Evolutionary conservation across 2,113 vertebrate species (phyloP), one percentile per base, ranked within the genome.

Genomic region (Oncorhynchus keta): DNA sequence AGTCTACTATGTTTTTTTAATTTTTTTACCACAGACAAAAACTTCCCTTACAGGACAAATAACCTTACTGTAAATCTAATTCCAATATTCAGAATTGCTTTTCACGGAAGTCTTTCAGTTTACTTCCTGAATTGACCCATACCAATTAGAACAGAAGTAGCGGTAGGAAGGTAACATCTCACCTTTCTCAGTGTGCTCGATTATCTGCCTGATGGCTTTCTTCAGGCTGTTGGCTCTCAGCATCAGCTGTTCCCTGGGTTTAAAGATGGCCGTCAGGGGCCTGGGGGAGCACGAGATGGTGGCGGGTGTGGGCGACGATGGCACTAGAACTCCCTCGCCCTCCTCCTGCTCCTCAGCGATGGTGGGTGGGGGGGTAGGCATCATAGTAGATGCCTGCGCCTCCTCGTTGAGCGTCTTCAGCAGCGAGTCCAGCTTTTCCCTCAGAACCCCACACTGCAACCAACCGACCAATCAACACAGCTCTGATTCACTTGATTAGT

Each of bases 151-250:
- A 45, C 39, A 11, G 39, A 45, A 45, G 39, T 45, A 45, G 39
- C 39, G 39, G 39, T 45, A 45, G 39, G 39, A 45, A 57, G 55
- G 4, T 20, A 5, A 35, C 9, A 20, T 59, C 6, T 81, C 89
- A 99, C 97, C 97, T 95, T 94, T 98, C 79, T 99, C 98, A 0
- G 98, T 96, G 83, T 99, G 97, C 48, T 99, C 97, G 79, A 99
- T 99, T 78, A 99, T 98, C 88, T 99, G 98, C 7, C 98, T 93
- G 88, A 99, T 98, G 9, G 97, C 98, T 78, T 99, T 99, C 89
- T 99, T 99, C 90, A 99, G 91, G 76, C 98, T 99, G 92, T 99
- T 99, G 55, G 98, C 98, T 86, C 98, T 87, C 26, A 98, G 87
- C 98, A 99, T 99, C 79, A 99, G 94, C 88, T 99, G 98, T 35